Evolutionary conservation across 2,797 vertebrate genomes (phyloP), one percentile per base, ranked within the genome.

Genomic region (Gallinago nigripennis): DNA sequence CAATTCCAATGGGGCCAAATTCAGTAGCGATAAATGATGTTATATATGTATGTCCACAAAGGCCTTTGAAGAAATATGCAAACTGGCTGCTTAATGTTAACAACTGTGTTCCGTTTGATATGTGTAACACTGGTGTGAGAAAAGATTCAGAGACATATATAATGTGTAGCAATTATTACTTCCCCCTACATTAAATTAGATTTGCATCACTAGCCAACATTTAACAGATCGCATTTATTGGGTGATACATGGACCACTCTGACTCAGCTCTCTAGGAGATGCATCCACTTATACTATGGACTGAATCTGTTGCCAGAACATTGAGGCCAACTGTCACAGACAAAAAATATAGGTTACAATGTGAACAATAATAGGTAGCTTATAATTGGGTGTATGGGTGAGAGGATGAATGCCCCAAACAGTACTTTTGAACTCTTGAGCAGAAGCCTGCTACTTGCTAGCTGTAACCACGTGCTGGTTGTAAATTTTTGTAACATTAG

Each of bases 61-160:
- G 50, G 16, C 16, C 27, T 56, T 13, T 41, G 45, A 83, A 82
- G 54, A 82, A 72, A n/a, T 54, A 70, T 16, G 27, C 21, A 89
- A 94, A 92, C 78, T 68, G 54, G 46, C 56, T 87, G 70, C 54
- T 87, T 61, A 76, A 23, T 66, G 77, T 19, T 78, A 92, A 72
- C 51, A 82, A 77, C 39, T 12, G 63, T 63, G 31, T 30, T 50
- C 69, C 35, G 57, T 77, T 63, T 57, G 82, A 78, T 20, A 53
- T 4, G 9, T 41, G 20, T 25, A 66, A 70, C 33, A 57, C 28
- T 20, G 33, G 25, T 15, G 35, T 37, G 41, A 93, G 63, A 73
- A 82, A 56, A 82, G 33, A 72, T 23, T 50, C 71, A 88, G 57
- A 60, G n/a, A 54, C 27, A 51, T 7, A 89, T 24, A 41, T 43